Conservation (phyloP, 2,888 invertebrate species). For the Cremastinae sp. region DNA sequence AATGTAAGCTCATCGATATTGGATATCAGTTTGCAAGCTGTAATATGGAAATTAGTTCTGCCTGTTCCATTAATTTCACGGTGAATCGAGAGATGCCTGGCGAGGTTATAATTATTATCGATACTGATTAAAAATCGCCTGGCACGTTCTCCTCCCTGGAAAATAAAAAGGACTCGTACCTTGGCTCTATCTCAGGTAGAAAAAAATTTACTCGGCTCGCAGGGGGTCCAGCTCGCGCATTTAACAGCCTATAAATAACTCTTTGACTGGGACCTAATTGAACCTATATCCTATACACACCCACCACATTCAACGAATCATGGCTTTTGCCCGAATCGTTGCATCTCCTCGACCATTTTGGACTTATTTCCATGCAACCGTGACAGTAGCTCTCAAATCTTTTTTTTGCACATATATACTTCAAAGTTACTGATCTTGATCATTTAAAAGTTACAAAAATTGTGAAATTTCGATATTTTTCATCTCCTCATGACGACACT, state of each 20-base stretch:
- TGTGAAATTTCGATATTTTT: too few species aligned
- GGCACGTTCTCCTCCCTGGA: constrained; percentile 37
- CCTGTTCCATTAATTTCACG: constrained; percentile 38
- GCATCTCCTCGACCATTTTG: constrained; percentile 42
- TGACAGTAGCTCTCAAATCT: constrained; percentile 61
- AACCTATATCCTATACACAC: constrained; percentile 65
- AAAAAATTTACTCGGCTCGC: constrained; percentile 62
- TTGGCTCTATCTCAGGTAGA: constrained; percentile 28
- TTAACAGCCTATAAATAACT: constrained; percentile 73
- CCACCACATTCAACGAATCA: constrained; percentile 44
- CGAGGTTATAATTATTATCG: constrained; percentile 57
- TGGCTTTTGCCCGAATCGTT: constrained; percentile 42
- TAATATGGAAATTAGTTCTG: constrained; percentile 38
- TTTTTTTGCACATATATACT: too few species aligned
- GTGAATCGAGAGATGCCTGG: constrained; percentile 24
- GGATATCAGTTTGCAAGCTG: constrained; percentile 6
- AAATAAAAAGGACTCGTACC: too few species aligned
- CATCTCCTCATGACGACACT: too few species aligned
- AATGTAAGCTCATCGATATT: background rate
- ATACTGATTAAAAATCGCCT: constrained; percentile 61
- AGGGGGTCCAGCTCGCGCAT: constrained; percentile 70
- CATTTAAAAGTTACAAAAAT: too few species aligned
- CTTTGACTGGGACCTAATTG: constrained; percentile 74
- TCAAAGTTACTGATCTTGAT: too few species aligned
- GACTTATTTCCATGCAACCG: constrained; percentile 23